A percentile compares a stretch with the other conserved stretches of the same genome.
These are phyloP conservation scores for Netelia melanura DNA, from an alignment of 2,888 invertebrate species.

Conservation along the genomic window DNA sequence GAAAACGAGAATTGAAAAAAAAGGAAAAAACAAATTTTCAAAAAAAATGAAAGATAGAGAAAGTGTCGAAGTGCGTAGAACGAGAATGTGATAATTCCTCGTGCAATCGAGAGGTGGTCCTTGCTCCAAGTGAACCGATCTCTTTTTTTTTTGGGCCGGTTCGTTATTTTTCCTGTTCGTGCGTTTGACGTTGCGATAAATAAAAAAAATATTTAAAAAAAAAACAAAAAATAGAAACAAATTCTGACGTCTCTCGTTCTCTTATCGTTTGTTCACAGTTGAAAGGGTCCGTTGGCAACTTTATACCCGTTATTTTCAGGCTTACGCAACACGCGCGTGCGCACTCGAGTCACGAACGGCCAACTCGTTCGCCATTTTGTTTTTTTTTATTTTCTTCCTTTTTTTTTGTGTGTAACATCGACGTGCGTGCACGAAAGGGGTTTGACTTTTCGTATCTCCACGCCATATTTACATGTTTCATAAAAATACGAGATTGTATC, in stretches of 20 bases:
- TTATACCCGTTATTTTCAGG: conserved; percentile 54
- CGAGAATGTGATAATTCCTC: not conserved
- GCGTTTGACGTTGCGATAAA: not conserved
- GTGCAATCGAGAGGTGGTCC: conserved; percentile 46
- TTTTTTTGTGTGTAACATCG: not conserved
- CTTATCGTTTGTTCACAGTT: conserved; percentile 63
- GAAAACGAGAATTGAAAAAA: not conserved
- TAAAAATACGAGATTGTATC: not conserved
- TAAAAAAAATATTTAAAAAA: not conserved
- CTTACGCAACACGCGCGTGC: conserved; percentile 48
- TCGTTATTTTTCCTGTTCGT: conserved; percentile 5
- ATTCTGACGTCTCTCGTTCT: conserved; percentile 34
- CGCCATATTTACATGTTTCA: not conserved
- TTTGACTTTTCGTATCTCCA: not conserved
- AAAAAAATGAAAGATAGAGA: conserved; percentile 3
- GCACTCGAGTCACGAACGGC: conserved; percentile 9
- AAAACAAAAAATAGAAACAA: not conserved
- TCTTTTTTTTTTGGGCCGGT: conserved; percentile 28
- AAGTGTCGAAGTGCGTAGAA: not conserved
- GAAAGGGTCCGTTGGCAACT: conserved; percentile 52
- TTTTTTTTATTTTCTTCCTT: not conserved
- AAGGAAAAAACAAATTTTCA: not conserved
- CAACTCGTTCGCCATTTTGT: conserved; percentile 37
- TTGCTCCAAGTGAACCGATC: conserved; percentile 22
- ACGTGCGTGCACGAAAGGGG: conserved; percentile 9